phyloP scores from a whole-genome alignment of 2,888 invertebrate species.

The Chalcis sispes region DNA sequence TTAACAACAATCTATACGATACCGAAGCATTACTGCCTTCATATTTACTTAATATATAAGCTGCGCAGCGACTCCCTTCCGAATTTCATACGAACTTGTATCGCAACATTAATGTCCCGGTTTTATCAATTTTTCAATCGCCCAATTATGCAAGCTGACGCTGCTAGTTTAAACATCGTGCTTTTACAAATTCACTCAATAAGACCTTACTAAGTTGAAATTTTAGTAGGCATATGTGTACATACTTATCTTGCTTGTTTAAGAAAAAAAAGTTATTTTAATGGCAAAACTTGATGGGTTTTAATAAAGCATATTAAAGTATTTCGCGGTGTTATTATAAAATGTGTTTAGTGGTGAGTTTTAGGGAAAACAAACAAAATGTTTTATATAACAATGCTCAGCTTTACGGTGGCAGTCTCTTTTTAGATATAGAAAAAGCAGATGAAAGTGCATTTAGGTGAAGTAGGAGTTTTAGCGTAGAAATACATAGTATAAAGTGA shows the following conservation, averaged over 20 bases:
- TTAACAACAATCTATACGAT: slow-evolving; percentile 74
- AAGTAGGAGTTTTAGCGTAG: slow-evolving; percentile 50
- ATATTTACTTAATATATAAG: slow-evolving; percentile 9
- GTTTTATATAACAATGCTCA: slow-evolving; percentile 29
- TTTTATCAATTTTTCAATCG: slow-evolving; percentile 44
- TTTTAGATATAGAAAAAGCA: slow-evolving; percentile 43
- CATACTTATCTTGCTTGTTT: too few relatives aligned
- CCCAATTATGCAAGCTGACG: slow-evolving; percentile 26
- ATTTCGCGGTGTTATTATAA: too few relatives aligned
- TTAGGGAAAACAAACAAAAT: slow-evolving; percentile 20
- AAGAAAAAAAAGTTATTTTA: too few relatives aligned
- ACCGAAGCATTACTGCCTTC: slow-evolving; percentile 67
- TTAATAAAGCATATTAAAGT: too few relatives aligned
- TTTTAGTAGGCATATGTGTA: too few relatives aligned
- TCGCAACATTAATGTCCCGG: slow-evolving; percentile 41
- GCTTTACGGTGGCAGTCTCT: slow-evolving; percentile 12
- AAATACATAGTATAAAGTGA: slow-evolving; percentile 50
- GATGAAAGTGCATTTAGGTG: slow-evolving; percentile 52
- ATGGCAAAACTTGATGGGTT: too few relatives aligned
- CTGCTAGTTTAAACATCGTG: too few relatives aligned
- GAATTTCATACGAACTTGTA: slow-evolving; percentile 31
- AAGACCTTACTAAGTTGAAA: too few relatives aligned
- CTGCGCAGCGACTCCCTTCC: slow-evolving; percentile 32
- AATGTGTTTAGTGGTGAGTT: too few relatives aligned
- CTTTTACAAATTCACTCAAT: too few relatives aligned